These are phyloP conservation scores for Nothoprocta pentlandii DNA, from an alignment of 2,113 vertebrate species.

Conservation along the genomic window DNA sequence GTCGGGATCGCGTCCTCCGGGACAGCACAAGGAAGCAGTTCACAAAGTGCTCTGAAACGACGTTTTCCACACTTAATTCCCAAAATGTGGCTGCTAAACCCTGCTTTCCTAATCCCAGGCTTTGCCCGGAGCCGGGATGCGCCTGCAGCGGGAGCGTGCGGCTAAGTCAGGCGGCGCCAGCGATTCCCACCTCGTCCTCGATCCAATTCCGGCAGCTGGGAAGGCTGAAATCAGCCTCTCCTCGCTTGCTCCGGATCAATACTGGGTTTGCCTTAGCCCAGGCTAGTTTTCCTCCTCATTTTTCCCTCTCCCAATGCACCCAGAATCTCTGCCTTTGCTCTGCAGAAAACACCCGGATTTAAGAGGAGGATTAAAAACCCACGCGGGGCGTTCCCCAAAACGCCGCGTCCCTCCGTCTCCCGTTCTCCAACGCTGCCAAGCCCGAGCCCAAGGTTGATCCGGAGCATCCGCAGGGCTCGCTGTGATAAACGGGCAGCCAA, in stretches of 20 bases:
- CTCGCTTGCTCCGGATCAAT: rapidly evolving
- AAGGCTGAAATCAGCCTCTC: not conserved
- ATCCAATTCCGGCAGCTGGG: no score
- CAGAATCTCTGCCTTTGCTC: not conserved
- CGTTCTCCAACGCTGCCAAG: rapidly evolving
- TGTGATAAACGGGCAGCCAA: no score
- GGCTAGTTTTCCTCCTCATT: not conserved
- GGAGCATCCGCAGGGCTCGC: no score
- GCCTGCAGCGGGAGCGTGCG: no score
- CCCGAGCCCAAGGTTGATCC: not conserved
- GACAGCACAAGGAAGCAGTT: not conserved
- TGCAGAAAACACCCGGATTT: not conserved
- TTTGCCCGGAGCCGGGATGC: no score
- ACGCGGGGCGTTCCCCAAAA: rapidly evolving
- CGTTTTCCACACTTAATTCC: rapidly evolving
- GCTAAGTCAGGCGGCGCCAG: no score
- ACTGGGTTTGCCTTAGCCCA: no score
- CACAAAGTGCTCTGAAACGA: rapidly evolving
- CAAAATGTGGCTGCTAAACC: not conserved
- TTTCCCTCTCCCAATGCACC: not conserved
- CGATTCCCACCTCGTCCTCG: no score
- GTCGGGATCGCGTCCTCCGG: not conserved
- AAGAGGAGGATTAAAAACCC: not conserved
- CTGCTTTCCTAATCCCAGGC: no score
- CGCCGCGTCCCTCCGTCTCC: rapidly evolving